Conservation (phyloP, 2,888 invertebrate species). For the Dasysyrphus tricinctus region DNA sequence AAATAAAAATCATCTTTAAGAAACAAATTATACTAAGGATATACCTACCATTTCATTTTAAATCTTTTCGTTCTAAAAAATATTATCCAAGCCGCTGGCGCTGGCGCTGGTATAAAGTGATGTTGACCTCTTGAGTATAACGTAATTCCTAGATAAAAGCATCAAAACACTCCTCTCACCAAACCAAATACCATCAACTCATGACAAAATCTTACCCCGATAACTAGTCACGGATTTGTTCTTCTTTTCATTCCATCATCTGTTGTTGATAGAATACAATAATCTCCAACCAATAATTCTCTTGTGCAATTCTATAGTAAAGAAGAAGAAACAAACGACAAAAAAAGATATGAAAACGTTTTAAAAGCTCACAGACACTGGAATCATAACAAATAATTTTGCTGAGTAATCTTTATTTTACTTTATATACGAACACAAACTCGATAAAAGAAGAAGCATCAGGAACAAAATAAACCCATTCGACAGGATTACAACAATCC, state of each 20-base stretch:
- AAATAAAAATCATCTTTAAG: too few species aligned
- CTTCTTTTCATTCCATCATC: conserved; percentile 4
- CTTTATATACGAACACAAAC: background rate
- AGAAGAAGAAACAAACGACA: background rate
- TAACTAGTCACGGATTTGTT: conserved; percentile 23
- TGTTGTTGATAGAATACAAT: conserved; percentile 38
- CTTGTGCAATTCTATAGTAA: background rate
- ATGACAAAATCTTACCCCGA: conserved; percentile 9
- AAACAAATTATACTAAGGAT: too few species aligned
- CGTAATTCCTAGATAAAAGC: background rate
- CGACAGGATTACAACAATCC: conserved; percentile 54
- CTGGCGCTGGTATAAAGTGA: background rate
- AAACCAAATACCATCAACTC: conserved; percentile 1
- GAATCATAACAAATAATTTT: conserved; percentile 44
- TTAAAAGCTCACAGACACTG: conserved; percentile 44
- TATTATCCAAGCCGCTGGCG: background rate
- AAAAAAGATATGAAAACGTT: conserved; percentile 8
- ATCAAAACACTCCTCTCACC: background rate
- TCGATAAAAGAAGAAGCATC: background rate
- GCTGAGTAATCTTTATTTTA: conserved; percentile 40
- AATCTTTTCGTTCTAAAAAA: background rate
- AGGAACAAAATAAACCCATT: conserved; percentile 36
- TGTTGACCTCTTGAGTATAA: background rate
- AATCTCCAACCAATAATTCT: conserved; percentile 16
- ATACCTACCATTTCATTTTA: too few species aligned